phyloP scores from a whole-genome alignment of 2,888 invertebrate genomes.

The Pandemis cinnamomeana region DNA sequence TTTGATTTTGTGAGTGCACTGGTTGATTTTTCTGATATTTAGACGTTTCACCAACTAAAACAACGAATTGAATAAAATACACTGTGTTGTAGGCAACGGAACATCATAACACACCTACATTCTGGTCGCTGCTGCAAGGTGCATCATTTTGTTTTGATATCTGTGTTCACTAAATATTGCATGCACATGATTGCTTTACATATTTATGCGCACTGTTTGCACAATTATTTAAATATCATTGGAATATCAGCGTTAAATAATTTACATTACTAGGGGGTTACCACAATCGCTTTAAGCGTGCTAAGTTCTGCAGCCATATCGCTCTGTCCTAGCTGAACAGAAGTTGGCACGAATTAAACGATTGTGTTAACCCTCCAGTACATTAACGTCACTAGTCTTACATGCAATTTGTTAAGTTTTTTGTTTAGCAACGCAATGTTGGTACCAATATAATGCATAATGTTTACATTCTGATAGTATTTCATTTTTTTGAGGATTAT shows the following conservation, averaged over 20 bases:
- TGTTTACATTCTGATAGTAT: constrained; percentile 4
- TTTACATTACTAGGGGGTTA: constrained; percentile 13
- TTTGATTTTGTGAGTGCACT: background rate
- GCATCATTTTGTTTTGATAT: background rate
- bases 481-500: constrained; percentile 7
- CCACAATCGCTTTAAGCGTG: no score
- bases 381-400: constrained; percentile 4
- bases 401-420: constrained; percentile 30
- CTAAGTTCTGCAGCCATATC: no score
- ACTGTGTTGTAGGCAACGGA: background rate
- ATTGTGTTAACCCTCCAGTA: background rate
- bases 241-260: background rate
- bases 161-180: background rate
- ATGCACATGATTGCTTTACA: background rate
- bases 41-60: background rate
- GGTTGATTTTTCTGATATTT: background rate
- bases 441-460: constrained; percentile 2
- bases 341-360: no score
- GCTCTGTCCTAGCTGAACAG: no score
- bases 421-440: constrained; percentile 12
- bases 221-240: constrained; percentile 1
- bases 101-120: background rate
- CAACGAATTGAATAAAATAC: background rate
- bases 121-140: background rate
- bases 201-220: constrained; percentile 9